Evolutionary conservation across 2,888 invertebrate species (phyloP).

Genomic region (Rhamphomyia laevipes): DNA sequence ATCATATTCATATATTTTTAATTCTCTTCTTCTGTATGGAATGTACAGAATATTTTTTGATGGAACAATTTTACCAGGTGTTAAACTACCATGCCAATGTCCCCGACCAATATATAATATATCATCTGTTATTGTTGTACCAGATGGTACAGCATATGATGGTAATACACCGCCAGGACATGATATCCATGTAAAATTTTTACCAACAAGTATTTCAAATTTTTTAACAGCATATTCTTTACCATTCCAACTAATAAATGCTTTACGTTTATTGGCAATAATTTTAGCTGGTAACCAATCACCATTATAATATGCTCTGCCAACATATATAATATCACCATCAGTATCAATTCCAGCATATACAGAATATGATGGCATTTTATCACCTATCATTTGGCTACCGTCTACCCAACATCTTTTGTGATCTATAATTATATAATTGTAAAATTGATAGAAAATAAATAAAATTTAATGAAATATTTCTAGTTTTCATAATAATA

Average conservation of each 20-base stretch:
- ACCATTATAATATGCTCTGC: conserved; percentile 52
- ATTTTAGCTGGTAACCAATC: conserved; percentile 51
- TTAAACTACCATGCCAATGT: conserved; percentile 43
- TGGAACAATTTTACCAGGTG: conserved; percentile 46
- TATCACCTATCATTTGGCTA: not conserved
- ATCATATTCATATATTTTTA: conserved; percentile 36
- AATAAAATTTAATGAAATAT: too few species aligned
- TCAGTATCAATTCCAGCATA: conserved; percentile 56
- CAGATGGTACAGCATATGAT: conserved; percentile 29
- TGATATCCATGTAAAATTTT: conserved; percentile 43
- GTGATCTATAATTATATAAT: too few species aligned
- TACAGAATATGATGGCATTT: conserved; percentile 37
- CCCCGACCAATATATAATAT: conserved; percentile 44
- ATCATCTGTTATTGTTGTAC: conserved; percentile 42
- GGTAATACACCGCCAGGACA: conserved; percentile 33
- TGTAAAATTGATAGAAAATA: too few species aligned
- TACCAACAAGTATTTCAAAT: conserved; percentile 42
- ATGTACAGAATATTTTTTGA: conserved; percentile 41
- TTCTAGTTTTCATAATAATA: too few species aligned
- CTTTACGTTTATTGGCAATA: conserved; percentile 36
- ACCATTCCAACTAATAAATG: conserved; percentile 37
- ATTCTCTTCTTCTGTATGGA: conserved; percentile 39
- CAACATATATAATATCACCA: conserved; percentile 61
- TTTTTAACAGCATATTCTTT: conserved; percentile 39
- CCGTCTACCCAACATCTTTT: too few species aligned